These are phyloP conservation scores for Spongia lamella DNA, from an alignment of 37 sponge, comb jelly and placozoan species.

Conservation along the genomic window DNA sequence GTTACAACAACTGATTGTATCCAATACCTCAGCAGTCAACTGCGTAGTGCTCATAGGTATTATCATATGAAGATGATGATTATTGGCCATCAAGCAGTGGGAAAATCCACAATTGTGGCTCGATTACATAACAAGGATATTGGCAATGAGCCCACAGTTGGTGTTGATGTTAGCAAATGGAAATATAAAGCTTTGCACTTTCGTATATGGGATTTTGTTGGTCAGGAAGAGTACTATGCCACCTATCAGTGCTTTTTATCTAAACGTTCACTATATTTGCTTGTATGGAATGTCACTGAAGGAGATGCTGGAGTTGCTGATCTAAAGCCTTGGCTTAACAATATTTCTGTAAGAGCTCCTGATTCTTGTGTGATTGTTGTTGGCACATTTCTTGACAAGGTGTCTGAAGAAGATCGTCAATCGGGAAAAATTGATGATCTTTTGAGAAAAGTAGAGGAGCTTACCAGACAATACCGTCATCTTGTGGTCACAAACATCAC, in stretches of 20 bases:
- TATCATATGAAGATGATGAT: conserved; percentile 95
- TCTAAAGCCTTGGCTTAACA: conserved; percentile 89
- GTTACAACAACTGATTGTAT: conserved; percentile 62
- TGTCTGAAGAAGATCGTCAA: conserved; percentile 51
- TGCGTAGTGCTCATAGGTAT: conserved; percentile 68
- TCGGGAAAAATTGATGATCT: conserved; percentile 33
- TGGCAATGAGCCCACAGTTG: conserved; percentile 87
- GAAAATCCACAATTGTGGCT: conserved; percentile 88
- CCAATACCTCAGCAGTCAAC: conserved; percentile 78
- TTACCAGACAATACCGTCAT: conserved; percentile 49
- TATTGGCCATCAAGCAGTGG: conserved; percentile 77
- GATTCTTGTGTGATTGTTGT: conserved; percentile 81
- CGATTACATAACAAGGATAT: conserved; percentile 75
- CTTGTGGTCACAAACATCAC: conserved; percentile 65
- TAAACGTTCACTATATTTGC: conserved; percentile 85
- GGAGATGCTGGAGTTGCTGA: conserved; percentile 76
- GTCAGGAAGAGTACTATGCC: conserved; percentile 94
- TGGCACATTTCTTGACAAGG: conserved; percentile 83
- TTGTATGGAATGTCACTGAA: conserved; percentile 78
- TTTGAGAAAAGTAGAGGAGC: conserved; percentile 38
- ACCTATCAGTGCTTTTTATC: conserved; percentile 96
- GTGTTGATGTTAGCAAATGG: conserved; percentile 90
- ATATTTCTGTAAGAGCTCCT: conserved; percentile 82
- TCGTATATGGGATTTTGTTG: conserved; percentile 96
- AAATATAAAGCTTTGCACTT: conserved; percentile 63